phyloP scores from a whole-genome alignment of 2,888 invertebrate species.

The Oscheius sp. region DNA sequence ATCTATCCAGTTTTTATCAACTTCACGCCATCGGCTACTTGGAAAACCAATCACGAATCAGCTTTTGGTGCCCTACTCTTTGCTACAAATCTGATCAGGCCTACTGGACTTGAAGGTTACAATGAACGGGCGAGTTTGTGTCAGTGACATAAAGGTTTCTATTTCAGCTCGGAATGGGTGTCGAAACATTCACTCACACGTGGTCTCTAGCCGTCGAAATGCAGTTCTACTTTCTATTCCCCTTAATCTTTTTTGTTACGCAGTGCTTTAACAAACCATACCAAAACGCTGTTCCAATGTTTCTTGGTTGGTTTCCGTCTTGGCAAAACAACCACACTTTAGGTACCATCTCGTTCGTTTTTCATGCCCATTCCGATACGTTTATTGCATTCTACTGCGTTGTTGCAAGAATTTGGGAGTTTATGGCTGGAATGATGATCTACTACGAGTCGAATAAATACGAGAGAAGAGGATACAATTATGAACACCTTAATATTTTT shows the following conservation, averaged over 20 bases:
- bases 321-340: neutral
- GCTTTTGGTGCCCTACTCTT: neutral
- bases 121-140: neutral
- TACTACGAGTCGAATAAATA: neutral
- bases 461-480: neutral
- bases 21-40: neutral
- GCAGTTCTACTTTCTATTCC: conserved; percentile 15
- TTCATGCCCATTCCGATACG: neutral
- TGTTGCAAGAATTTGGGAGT: conserved; percentile 5
- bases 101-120: neutral
- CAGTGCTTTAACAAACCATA: neutral
- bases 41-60: neutral
- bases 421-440: neutral
- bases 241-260: conserved; percentile 8
- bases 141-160: neutral
- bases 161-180: conserved; percentile 8
- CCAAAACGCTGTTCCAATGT: neutral
- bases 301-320: neutral
- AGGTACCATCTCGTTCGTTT: neutral
- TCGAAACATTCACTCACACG: conserved; percentile 22
- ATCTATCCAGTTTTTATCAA: neutral
- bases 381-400: neutral
- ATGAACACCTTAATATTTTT: neutral
- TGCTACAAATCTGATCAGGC: conserved; percentile 8
- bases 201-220: conserved; percentile 20